Percentiles rank a stretch among this genome's conserved stretches.
These are phyloP conservation scores for Myiozetetes cayanensis DNA, from an alignment of 2,113 vertebrate species.

Conservation along the genomic window DNA sequence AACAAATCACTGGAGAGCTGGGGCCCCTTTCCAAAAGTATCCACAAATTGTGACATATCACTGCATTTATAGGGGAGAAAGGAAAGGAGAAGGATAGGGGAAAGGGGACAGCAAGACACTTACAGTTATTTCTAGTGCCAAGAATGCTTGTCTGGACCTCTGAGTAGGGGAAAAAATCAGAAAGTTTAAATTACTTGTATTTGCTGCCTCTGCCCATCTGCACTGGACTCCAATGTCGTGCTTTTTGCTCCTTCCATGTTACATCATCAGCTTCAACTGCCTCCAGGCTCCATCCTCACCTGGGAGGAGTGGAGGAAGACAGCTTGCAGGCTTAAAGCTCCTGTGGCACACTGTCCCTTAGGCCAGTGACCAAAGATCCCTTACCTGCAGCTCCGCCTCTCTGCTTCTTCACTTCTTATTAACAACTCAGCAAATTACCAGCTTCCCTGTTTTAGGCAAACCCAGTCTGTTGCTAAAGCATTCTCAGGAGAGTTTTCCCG, in stretches of 20 bases:
- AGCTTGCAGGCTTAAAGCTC: not conserved
- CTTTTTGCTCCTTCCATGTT: rapidly evolving
- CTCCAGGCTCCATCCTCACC: not conserved
- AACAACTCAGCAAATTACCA: not conserved
- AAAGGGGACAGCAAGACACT: not conserved
- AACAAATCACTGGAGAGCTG: not conserved
- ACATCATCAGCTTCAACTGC: not conserved
- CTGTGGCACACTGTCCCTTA: not conserved
- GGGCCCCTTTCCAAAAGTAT: not conserved
- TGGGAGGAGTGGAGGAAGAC: not conserved
- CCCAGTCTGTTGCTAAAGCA: not conserved
- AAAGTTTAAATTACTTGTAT: not conserved
- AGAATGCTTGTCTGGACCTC: not conserved
- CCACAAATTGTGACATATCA: not conserved
- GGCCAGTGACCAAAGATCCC: not conserved
- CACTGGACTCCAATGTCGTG: not conserved
- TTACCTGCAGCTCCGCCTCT: not conserved
- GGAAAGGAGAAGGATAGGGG: no score
- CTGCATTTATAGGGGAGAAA: not conserved
- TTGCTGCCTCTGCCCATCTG: not conserved
- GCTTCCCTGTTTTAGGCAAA: not conserved
- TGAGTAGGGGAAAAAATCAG: not conserved
- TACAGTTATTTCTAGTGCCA: not conserved
- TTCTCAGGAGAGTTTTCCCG: conserved; percentile 11
- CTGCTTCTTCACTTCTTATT: not conserved